A percentile compares a stretch with the other conserved stretches of the same genome.
phyloP scores from a whole-genome alignment of 2,888 invertebrate genomes.

The Pasiphila rectangulata region DNA sequence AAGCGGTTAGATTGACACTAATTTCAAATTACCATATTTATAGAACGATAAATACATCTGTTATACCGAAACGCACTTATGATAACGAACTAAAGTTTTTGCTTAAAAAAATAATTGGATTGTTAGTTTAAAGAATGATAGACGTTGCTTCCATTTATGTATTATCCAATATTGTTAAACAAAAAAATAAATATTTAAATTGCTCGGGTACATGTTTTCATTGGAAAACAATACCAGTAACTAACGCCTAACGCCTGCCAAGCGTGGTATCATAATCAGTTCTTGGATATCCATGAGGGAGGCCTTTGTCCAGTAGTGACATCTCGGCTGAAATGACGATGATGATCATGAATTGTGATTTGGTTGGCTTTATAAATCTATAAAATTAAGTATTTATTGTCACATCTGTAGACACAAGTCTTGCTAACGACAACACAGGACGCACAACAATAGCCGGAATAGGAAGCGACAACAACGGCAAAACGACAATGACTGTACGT shows the following conservation, averaged over 20 bases:
- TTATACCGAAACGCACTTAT: slow-evolving; percentile 11
- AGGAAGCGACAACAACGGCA: slow-evolving; percentile 71
- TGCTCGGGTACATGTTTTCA: too few relatives aligned
- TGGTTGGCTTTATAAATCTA: neutral
- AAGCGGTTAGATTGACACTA: slow-evolving; percentile 19
- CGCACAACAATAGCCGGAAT: slow-evolving; percentile 79
- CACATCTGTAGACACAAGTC: slow-evolving; percentile 37
- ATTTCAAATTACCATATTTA: slow-evolving; percentile 20
- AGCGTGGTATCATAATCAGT: too few relatives aligned
- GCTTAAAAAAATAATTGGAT: slow-evolving; percentile 19
- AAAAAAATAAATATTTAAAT: too few relatives aligned
- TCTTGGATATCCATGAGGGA: too few relatives aligned
- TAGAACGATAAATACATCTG: slow-evolving; percentile 14
- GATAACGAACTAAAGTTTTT: slow-evolving; percentile 6
- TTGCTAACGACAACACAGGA: slow-evolving; percentile 65
- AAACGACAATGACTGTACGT: slow-evolving; percentile 47
- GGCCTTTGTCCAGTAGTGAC: too few relatives aligned
- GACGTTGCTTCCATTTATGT: slow-evolving; percentile 2
- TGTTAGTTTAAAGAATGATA: slow-evolving; percentile 6
- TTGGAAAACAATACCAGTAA: too few relatives aligned
- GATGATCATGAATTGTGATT: too few relatives aligned
- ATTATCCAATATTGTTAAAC: neutral
- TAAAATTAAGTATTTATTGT: slow-evolving; percentile 1
- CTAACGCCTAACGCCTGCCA: too few relatives aligned
- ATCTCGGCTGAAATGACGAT: too few relatives aligned